Percentiles rank a stretch among this genome's conserved stretches.
Conservation (phyloP, 1,140 invertebrate species). For the Ladona fulva region DNA sequence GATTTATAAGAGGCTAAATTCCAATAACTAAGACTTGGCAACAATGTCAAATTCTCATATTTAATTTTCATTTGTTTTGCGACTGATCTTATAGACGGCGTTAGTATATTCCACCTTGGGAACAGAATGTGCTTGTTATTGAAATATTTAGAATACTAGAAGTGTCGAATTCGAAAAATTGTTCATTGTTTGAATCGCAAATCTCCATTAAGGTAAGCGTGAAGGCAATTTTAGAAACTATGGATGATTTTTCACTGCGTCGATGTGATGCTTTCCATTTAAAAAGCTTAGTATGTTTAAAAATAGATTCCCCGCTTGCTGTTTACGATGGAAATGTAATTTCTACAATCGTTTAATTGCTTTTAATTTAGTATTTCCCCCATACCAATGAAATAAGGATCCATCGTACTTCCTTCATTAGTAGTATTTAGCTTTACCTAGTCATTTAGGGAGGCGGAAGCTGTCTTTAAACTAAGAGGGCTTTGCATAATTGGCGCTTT, state of each 20-base stretch:
- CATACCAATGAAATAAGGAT: too few species aligned
- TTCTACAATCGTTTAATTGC: not conserved
- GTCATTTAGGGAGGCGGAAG: too few species aligned
- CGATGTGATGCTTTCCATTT: not conserved
- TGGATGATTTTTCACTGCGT: not conserved
- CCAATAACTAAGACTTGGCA: not conserved
- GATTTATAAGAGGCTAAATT: too few species aligned
- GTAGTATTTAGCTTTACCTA: too few species aligned
- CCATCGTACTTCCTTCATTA: too few species aligned
- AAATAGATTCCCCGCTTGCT: not conserved
- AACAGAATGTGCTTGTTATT: constrained; percentile 10
- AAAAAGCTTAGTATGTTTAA: not conserved
- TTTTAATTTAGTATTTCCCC: too few species aligned
- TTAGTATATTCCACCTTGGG: constrained; percentile 2
- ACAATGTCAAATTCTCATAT: not conserved
- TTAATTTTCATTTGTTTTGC: constrained; percentile 6
- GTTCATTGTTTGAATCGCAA: not conserved
- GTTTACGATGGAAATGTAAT: not conserved
- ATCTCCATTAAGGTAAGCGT: not conserved
- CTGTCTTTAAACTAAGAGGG: too few species aligned
- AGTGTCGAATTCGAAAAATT: not conserved
- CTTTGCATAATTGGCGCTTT: too few species aligned
- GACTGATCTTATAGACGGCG: not conserved
- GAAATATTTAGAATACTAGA: not conserved
- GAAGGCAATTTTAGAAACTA: not conserved